A percentile compares a stretch with the other conserved stretches of the same genome.
Conservation (phyloP, 2,113 vertebrate genomes). For the Brachirus orientalis region DNA sequence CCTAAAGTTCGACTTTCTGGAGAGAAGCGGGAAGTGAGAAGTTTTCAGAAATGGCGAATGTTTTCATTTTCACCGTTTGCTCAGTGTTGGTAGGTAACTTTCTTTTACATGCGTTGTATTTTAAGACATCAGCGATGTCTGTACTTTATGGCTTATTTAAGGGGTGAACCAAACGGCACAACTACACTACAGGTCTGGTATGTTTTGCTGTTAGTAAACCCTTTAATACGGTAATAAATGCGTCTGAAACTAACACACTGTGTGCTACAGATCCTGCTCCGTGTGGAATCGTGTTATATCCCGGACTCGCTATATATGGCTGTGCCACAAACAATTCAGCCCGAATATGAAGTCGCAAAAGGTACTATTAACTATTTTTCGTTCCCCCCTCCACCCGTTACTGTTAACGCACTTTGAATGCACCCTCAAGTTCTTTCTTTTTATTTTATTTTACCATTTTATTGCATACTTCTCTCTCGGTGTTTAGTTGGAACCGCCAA, state of each 20-base stretch:
- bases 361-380: slow-evolving; percentile 25
- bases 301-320: not conserved
- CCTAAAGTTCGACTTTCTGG: not conserved
- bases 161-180: too few species aligned
- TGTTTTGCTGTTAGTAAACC: too few species aligned
- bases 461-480: not conserved
- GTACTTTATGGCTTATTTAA: too few species aligned
- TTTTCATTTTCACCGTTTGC: slow-evolving; percentile 29
- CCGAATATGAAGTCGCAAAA: slow-evolving; percentile 48
- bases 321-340: slow-evolving; percentile 45
- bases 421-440: not conserved
- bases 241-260: not conserved
- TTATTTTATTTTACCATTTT: not conserved
- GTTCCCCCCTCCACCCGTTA: too few species aligned
- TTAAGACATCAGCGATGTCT: too few species aligned
- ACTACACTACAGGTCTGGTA: too few species aligned
- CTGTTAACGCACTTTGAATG: not conserved
- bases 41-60: slow-evolving; percentile 51
- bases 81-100: slow-evolving; percentile 60
- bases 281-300: slow-evolving; percentile 54
- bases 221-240: not conserved
- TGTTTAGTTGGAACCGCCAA: slow-evolving; percentile 42
- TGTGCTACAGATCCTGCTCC: slow-evolving; percentile 28
- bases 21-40: not conserved
- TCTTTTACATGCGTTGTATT: not conserved